phyloP scores from a whole-genome alignment of 2,797 vertebrate species.

The Hafferia zeledoni region DNA sequence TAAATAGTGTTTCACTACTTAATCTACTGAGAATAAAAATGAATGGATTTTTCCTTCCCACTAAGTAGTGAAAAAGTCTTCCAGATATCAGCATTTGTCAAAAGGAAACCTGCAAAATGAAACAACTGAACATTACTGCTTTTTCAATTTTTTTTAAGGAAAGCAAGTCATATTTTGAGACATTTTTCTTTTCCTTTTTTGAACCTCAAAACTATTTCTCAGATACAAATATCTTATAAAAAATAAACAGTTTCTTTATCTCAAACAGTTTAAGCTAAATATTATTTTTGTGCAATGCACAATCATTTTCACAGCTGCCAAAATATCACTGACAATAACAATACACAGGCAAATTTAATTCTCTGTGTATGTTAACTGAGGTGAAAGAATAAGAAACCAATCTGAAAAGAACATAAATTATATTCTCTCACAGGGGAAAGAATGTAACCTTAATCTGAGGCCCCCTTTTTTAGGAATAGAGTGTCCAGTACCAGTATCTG shows the following conservation, averaged over 20 bases:
- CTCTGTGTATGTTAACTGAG: constrained; percentile 44
- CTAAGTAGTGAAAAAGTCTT: not conserved
- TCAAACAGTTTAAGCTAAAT: constrained; percentile 35
- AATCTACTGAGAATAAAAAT: not conserved
- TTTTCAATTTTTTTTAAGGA: not conserved
- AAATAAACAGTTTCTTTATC: constrained; percentile 13
- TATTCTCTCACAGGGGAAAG: not conserved
- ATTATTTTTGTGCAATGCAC: constrained; percentile 5
- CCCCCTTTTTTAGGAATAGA: not conserved
- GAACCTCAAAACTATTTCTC: not conserved
- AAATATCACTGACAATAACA: constrained; percentile 48
- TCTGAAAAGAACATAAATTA: constrained; percentile 16
- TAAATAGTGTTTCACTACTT: not conserved
- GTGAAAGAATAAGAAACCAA: constrained; percentile 24
- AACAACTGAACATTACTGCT: not conserved
- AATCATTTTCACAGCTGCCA: constrained; percentile 22
- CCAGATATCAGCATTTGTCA: not conserved
- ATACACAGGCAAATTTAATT: constrained; percentile 49
- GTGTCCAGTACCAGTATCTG: constrained; percentile 12
- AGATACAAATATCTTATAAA: not conserved
- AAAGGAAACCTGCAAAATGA: not conserved
- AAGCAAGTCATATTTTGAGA: not conserved
- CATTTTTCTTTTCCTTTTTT: not conserved
- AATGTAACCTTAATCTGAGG: constrained; percentile 29
- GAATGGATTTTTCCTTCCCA: not conserved